Evolutionary conservation across 2,888 invertebrate species (phyloP), one percentile per base, ranked within the genome.

Genomic region (Tetramorium bicarinatum): DNA sequence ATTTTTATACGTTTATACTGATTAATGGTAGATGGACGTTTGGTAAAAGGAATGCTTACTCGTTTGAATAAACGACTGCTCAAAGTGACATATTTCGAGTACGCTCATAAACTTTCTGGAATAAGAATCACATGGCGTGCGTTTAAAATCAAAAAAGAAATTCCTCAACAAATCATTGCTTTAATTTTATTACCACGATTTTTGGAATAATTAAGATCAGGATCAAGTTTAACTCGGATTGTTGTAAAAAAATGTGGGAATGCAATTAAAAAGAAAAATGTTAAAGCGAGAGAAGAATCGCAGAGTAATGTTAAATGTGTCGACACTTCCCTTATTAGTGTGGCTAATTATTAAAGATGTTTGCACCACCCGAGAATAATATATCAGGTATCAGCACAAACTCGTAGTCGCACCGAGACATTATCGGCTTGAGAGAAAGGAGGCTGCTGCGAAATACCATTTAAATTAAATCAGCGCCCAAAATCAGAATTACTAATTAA

Each of bases 341-440:
- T 59, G 76, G 87, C 85, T 87, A 91, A 91, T 91, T 90, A 88
- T 88, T 86, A 67, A 85, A 86, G 86, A 91, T 90, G 82, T 90
- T 88, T 87, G 81, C 83, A 79, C 79, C 56, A 61, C 41, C 59
- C 56, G 54, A 85, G 89, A 88, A 84, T 79, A 75, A 82, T 62
- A 62, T 62, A 62, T 71, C 56, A 81, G 54, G 79, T 86, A 86
- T 84, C 76, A 85, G 44, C 61, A 49, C 21, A n/a, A 34, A 64
- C 54, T 49, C 41, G 21, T 62, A 61, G 75, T 66, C 34, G 75
- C 2, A 41, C n/a, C 54, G 29, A 41, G 41, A 64, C 47, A 54
- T 71, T 76, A 66, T 75, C 29, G 71, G 25, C 21, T 13, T 8
- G 61, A 86, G 69, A 9, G 75, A 64, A 84, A 75, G 15, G 54